Base-by-base conservation (phyloP, 2,888 invertebrate genomes). In the Galeopsomyia nigrocyanea region DNA sequence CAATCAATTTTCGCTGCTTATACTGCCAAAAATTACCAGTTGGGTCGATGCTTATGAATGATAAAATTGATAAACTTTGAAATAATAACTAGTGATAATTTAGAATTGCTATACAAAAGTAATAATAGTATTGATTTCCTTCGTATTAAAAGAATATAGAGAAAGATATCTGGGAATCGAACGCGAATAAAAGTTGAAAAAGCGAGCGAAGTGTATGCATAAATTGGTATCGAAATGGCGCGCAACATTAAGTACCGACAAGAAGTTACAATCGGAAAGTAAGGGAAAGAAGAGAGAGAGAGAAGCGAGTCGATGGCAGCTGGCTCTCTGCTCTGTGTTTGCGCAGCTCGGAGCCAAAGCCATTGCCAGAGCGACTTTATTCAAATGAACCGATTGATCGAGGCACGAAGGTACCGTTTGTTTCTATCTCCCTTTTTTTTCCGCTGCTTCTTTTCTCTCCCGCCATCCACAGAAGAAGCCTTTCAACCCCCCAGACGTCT, bases 381-480 rank as follows among this genome's bases (percentile, higher is more conserved):
- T 82, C 82, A 82, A 83, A 83, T 82, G 79, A 82, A 74, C 77
- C 80, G 79, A 80, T 82, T 80, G 81, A 82, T 82, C 79, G 79
- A 80, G 79, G 79, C 80, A 78, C 80, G 79, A 78, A 80, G 79
- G 78, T 79, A 78, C 79, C 79, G 80, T 82, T 83, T 82, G 82
- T 82, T 81, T 82, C 80, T 79, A 79, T 79, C 78, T 71, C 66
- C 51, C 22, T 50, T 46, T 68, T 50, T 46, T 46, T 68, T 51
- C 55, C 16, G 49, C 31, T 55, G 22, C 55, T 17, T 26, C 53
- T 61, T 68, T 58, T 60, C 51, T 60, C 49, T 61, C 57, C 51
- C 63, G 47, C 49, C 51, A 60, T 39, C n/a, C n/a, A n/a, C n/a
- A n/a, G n/a, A n/a, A n/a, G n/a, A 19, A 39, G 46, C 17, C 17